Percentiles rank a stretch among this genome's conserved stretches.
Evolutionary conservation across 2,888 invertebrate species (phyloP).

Genomic region (Nysson spinosus): DNA sequence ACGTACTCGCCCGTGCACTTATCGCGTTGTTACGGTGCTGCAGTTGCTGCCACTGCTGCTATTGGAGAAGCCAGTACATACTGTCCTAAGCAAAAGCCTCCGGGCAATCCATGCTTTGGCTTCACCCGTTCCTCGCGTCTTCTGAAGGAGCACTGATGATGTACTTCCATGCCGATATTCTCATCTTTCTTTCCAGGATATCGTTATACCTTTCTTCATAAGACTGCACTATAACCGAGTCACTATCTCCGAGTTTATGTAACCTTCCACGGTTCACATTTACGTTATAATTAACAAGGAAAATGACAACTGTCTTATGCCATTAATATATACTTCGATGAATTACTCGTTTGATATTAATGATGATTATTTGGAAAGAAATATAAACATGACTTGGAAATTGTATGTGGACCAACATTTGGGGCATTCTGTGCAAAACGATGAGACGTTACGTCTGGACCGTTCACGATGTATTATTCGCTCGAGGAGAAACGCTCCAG

Average conservation of each 20-base stretch:
- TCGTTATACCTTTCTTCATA: neutral
- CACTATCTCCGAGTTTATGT: too few relatives aligned
- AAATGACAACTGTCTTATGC: too few relatives aligned
- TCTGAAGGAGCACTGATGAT: conserved; percentile 21
- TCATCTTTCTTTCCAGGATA: neutral
- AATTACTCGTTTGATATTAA: too few relatives aligned
- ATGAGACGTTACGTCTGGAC: conserved; percentile 27
- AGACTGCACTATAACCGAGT: too few relatives aligned
- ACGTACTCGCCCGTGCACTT: conserved; percentile 48
- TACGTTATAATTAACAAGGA: too few relatives aligned
- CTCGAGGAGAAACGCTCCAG: conserved; percentile 43
- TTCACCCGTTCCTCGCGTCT: conserved; percentile 34
- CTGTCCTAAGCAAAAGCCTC: conserved; percentile 51
- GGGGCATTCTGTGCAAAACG: too few relatives aligned
- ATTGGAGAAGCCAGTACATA: conserved; percentile 33
- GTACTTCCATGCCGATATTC: conserved; percentile 9
- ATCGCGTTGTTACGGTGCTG: conserved; percentile 60
- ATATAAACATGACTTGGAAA: too few relatives aligned
- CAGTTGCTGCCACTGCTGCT: too few relatives aligned
- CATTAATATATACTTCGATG: too few relatives aligned
- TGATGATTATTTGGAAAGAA: too few relatives aligned
- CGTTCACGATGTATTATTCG: conserved; percentile 30
- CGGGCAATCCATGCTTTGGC: conserved; percentile 31
- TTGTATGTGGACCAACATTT: too few relatives aligned
- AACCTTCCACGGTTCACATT: too few relatives aligned